These are phyloP conservation scores for Potorous gilbertii DNA, from an alignment of 2,797 vertebrate species.

Conservation along the genomic window DNA sequence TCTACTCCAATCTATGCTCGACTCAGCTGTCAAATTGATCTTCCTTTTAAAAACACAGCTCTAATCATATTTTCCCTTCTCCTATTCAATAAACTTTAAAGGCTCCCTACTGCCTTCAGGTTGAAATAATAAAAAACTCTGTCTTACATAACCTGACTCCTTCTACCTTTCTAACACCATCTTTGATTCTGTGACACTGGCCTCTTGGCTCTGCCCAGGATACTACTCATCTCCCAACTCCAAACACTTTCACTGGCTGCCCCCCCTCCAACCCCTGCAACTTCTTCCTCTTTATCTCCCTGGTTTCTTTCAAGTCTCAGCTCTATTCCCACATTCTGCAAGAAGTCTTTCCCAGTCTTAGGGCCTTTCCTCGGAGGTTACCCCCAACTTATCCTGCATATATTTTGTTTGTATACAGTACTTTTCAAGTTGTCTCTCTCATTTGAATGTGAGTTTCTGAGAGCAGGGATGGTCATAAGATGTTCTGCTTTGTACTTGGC, in stretches of 20 bases:
- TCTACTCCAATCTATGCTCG: neutral
- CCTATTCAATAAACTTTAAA: neutral
- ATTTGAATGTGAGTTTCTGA: neutral
- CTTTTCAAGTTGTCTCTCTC: neutral
- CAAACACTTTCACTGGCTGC: neutral
- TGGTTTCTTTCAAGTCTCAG: neutral
- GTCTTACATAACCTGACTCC: neutral
- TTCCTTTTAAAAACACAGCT: neutral
- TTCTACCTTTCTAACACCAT: neutral
- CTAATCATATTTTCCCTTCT: neutral
- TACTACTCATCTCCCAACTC: neutral
- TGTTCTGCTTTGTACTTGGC: neutral
- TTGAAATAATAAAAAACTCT: neutral
- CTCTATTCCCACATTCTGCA: neutral
- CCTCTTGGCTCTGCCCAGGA: neutral
- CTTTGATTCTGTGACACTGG: neutral
- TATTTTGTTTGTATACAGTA: neutral
- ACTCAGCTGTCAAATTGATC: neutral
- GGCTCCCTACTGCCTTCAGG: neutral
- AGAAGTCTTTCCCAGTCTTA: neutral
- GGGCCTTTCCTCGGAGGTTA: neutral
- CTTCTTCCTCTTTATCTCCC: neutral
- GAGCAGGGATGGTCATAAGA: neutral
- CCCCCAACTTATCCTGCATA: neutral
- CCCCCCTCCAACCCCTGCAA: neutral